phyloP scores from a whole-genome alignment of 1,140 invertebrate genomes.

The Drosophila quadrilineata region DNA sequence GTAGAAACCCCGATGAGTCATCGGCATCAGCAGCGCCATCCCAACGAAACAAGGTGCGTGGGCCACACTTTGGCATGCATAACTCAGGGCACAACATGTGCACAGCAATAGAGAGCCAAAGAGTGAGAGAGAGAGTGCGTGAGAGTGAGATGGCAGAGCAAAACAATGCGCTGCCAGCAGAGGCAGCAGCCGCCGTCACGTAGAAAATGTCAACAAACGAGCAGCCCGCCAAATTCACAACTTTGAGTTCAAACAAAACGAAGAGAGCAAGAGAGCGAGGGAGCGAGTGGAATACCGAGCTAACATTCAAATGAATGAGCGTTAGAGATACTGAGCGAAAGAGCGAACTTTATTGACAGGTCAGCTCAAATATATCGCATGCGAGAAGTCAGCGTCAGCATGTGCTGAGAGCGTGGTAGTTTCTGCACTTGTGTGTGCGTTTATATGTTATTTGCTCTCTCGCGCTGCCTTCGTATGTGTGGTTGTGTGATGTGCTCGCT shows the following conservation, averaged over 20 bases:
- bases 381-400: conserved; percentile 39
- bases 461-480: conserved; percentile 14
- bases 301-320: background rate
- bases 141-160: too few relatives aligned
- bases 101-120: conserved; percentile 4
- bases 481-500: conserved; percentile 13
- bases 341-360: background rate
- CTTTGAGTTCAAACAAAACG: conserved; percentile 38
- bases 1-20: conserved; percentile 81
- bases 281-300: background rate
- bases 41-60: conserved; percentile 34
- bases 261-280: too few relatives aligned
- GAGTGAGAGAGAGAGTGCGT: background rate
- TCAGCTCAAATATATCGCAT: conserved; percentile 47
- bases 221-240: conserved; percentile 68
- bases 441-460: conserved; percentile 19
- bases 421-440: background rate
- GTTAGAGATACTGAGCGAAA: background rate
- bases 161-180: conserved; percentile 59
- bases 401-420: background rate
- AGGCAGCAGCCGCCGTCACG: conserved; percentile 23
- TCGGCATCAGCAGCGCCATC: conserved; percentile 42
- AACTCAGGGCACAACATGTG: conserved; percentile 18
- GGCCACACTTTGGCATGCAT: conserved; percentile 33
- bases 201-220: conserved; percentile 79